A percentile compares a stretch with the other conserved stretches of the same genome.
phyloP scores from a whole-genome alignment of 2,113 vertebrate species.

The Hipposideros armiger region DNA sequence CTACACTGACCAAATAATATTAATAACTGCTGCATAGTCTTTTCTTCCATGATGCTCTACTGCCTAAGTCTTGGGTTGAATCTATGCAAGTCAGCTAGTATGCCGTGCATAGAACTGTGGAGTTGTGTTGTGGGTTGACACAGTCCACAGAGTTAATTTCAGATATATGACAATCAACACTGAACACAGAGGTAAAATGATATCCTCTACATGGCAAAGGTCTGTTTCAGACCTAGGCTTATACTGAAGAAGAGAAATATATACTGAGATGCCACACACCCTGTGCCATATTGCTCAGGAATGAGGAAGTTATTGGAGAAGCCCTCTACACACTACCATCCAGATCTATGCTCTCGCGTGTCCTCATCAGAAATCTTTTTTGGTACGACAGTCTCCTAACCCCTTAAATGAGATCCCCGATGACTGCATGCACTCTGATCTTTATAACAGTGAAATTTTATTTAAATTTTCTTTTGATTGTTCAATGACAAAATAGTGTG shows the following conservation, averaged over 20 bases:
- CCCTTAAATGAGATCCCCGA: background rate
- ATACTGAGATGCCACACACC: accelerated
- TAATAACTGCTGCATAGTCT: background rate
- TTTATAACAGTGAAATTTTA: background rate
- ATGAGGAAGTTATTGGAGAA: background rate
- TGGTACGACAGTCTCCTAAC: background rate
- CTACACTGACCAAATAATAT: background rate
- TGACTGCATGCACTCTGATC: background rate
- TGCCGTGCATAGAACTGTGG: accelerated
- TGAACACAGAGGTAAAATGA: background rate
- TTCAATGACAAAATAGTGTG: background rate
- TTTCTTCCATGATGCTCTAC: background rate
- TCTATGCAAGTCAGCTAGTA: background rate
- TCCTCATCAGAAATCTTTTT: background rate
- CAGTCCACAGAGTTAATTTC: background rate
- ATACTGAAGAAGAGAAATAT: background rate
- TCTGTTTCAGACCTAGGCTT: background rate
- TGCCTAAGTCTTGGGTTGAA: background rate
- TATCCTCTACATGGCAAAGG: background rate
- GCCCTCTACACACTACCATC: background rate
- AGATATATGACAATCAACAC: background rate
- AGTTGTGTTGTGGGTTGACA: background rate
- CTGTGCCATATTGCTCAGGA: too few relatives aligned
- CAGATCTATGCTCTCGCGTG: accelerated
- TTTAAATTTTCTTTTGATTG: background rate